phyloP scores from a whole-genome alignment of 2,888 invertebrate species.

The Andrena praecox region DNA sequence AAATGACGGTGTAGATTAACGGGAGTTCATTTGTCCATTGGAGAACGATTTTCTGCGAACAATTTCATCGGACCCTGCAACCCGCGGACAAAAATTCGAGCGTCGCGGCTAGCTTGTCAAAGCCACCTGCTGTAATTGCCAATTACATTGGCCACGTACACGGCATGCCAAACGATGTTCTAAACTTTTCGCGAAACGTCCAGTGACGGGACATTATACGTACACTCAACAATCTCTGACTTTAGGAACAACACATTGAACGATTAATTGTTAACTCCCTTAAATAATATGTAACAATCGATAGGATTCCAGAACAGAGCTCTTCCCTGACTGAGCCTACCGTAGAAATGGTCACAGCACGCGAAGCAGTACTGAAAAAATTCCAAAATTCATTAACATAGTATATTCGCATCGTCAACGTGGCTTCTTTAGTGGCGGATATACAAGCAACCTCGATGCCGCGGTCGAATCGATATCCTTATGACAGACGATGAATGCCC shows the following conservation, averaged over 20 bases:
- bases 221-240: neutral
- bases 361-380: too few species aligned
- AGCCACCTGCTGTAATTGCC: constrained; percentile 72
- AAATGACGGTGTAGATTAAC: constrained; percentile 58
- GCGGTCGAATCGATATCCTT: neutral
- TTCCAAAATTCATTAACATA: neutral
- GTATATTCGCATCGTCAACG: neutral
- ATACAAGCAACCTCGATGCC: too few species aligned
- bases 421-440: neutral
- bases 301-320: too few species aligned
- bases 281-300: neutral
- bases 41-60: constrained; percentile 49
- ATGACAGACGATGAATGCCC: neutral
- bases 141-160: constrained; percentile 64
- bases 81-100: constrained; percentile 59
- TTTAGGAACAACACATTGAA: constrained; percentile 13
- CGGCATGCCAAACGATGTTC: constrained; percentile 51
- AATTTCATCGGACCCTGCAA: constrained; percentile 59
- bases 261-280: neutral
- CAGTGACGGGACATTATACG: constrained; percentile 4
- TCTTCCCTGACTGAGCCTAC: too few species aligned
- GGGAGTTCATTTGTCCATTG: constrained; percentile 60
- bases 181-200: constrained; percentile 47
- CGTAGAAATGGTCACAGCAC: too few species aligned
- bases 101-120: constrained; percentile 61